A percentile compares a stretch with the other conserved stretches of the same genome.
phyloP scores from a whole-genome alignment of 1,140 invertebrate genomes.

The Rhysida immarginata region DNA sequence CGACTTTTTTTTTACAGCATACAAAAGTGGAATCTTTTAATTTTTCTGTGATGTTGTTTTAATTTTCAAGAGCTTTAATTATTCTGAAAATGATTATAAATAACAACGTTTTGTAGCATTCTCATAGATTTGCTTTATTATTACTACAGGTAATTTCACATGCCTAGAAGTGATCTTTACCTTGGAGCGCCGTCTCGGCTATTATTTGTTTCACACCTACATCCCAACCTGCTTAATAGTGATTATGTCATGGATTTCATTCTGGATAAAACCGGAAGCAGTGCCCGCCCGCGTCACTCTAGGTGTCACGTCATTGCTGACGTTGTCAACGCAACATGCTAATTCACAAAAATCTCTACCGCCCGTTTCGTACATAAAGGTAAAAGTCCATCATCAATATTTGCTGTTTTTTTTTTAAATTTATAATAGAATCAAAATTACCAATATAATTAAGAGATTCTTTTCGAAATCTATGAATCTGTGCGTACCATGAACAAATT shows the following conservation, averaged over 20 bases:
- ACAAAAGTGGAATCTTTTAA: not conserved
- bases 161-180: not conserved
- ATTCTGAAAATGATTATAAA: not conserved
- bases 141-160: not conserved
- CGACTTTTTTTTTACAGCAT: too few relatives aligned
- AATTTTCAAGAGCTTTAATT: not conserved
- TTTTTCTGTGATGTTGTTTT: not conserved
- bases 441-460: too few relatives aligned
- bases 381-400: too few relatives aligned
- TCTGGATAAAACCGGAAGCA: slow-evolving; percentile 29
- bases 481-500: too few relatives aligned
- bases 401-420: too few relatives aligned
- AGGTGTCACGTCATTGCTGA: slow-evolving; percentile 26
- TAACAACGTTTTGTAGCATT: not conserved
- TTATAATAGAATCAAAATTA: too few relatives aligned
- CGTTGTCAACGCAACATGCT: slow-evolving; percentile 27
- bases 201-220: slow-evolving; percentile 28
- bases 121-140: not conserved
- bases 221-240: slow-evolving; percentile 29
- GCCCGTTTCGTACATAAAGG: not conserved
- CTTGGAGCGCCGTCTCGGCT: slow-evolving; percentile 23
- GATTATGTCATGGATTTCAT: slow-evolving; percentile 30
- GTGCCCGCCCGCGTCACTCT: slow-evolving; percentile 29
- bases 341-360: slow-evolving; percentile 28
- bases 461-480: too few relatives aligned